phyloP scores from a whole-genome alignment of 2,797 vertebrate species.

The Callimico goeldii region DNA sequence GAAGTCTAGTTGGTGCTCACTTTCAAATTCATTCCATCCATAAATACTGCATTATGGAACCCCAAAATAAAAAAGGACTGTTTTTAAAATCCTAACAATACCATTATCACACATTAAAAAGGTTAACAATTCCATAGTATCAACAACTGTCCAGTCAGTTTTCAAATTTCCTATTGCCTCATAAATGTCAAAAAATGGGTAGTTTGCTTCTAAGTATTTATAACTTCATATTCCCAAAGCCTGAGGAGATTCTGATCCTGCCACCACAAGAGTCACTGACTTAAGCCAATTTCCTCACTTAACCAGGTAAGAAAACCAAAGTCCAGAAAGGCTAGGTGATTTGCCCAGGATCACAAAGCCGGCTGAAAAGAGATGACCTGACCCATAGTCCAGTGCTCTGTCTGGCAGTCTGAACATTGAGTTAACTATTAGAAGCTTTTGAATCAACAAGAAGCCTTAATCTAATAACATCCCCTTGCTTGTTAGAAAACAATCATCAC shows the following conservation, averaged over 20 bases:
- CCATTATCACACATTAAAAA: conserved; percentile 12
- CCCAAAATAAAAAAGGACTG: not conserved
- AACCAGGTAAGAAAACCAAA: conserved; percentile 37
- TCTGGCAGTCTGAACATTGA: not conserved
- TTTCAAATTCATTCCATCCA: not conserved
- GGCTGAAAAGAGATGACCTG: not conserved
- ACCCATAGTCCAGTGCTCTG: not conserved
- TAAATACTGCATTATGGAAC: not conserved
- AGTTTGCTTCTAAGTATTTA: conserved; percentile 4
- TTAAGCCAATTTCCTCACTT: not conserved
- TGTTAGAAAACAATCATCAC: not conserved
- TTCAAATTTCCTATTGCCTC: conserved; percentile 1
- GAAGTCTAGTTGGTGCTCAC: not conserved
- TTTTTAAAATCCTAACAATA: conserved; percentile 40
- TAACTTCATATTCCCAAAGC: conserved; percentile 2
- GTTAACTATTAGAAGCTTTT: not conserved
- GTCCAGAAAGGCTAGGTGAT: conserved; percentile 1
- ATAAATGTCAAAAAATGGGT: not conserved
- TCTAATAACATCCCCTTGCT: not conserved
- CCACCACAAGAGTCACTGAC: not conserved
- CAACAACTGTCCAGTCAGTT: not conserved
- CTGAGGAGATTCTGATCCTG: not conserved
- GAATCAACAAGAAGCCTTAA: not conserved
- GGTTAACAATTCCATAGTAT: not conserved
- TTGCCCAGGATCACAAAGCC: not conserved